Evolutionary conservation across 1,140 invertebrate genomes (phyloP).

Genomic region (Drosophila pandora): DNA sequence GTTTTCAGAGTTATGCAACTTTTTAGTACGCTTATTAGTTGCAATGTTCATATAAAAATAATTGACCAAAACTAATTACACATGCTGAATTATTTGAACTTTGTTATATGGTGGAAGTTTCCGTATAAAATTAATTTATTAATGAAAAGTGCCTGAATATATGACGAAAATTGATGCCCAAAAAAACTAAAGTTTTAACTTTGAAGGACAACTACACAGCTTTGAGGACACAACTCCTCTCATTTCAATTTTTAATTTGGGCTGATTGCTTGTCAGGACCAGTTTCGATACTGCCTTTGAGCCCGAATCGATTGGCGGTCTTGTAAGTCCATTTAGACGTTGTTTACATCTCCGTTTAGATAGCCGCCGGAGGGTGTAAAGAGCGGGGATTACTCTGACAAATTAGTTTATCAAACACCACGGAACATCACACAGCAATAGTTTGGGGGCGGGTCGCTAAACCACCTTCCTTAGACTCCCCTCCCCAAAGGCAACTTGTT

Average conservation of each 20-base stretch:
- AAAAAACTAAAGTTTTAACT: too few relatives aligned
- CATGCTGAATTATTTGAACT: too few relatives aligned
- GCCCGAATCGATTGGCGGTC: slow-evolving; percentile 38
- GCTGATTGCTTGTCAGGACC: not conserved
- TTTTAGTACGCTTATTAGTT: not conserved
- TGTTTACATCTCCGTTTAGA: slow-evolving; percentile 42
- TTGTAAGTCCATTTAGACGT: slow-evolving; percentile 31
- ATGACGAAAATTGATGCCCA: too few relatives aligned
- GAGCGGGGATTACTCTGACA: slow-evolving; percentile 40
- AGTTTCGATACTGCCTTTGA: slow-evolving; percentile 16
- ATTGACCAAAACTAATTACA: not conserved
- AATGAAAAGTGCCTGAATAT: too few relatives aligned
- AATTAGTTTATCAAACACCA: slow-evolving; percentile 50
- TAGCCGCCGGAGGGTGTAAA: slow-evolving; percentile 19
- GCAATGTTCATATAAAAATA: not conserved
- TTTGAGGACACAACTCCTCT: not conserved
- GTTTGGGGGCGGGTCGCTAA: too few relatives aligned
- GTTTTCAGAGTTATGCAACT: not conserved
- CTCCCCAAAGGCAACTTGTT: slow-evolving; percentile 10
- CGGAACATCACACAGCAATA: not conserved
- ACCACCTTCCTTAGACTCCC: not conserved
- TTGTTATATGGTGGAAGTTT: not conserved
- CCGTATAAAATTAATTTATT: too few relatives aligned
- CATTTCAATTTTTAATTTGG: not conserved
- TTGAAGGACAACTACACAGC: not conserved